Conservation (phyloP, 2,888 invertebrate species). For the Celastrina argiolus region DNA sequence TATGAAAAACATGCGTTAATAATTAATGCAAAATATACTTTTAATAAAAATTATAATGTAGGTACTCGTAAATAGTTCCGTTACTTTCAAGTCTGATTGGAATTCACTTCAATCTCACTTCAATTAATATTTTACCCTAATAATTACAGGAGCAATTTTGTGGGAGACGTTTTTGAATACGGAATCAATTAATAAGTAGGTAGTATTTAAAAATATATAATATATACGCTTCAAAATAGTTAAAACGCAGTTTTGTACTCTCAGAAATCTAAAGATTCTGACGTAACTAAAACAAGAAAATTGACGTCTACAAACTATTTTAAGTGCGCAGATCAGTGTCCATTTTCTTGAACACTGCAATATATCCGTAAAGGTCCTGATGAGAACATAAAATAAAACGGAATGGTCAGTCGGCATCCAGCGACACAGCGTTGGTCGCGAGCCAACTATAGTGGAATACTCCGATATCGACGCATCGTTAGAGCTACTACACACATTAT, state of each 20-base stretch:
- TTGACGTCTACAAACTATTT: neutral
- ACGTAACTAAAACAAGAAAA: neutral
- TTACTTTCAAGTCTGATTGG: neutral
- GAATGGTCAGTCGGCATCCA: conserved; percentile 54
- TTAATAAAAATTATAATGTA: neutral
- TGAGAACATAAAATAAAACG: conserved; percentile 71
- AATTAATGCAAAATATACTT: neutral
- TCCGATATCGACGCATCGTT: conserved; percentile 31
- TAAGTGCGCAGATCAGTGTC: conserved; percentile 7
- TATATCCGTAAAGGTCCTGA: conserved; percentile 60
- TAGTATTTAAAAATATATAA: too few relatives aligned
- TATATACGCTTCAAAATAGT: too few relatives aligned
- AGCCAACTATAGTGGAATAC: conserved; percentile 55
- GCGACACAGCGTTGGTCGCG: conserved; percentile 64
- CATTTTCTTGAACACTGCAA: conserved; percentile 43
- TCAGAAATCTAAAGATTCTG: neutral
- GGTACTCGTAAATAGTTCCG: neutral
- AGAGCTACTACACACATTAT: conserved; percentile 25
- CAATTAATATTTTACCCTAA: too few relatives aligned
- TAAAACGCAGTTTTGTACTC: neutral
- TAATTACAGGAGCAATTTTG: too few relatives aligned
- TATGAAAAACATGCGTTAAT: conserved; percentile 1
- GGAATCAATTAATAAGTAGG: too few relatives aligned
- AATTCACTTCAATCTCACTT: too few relatives aligned
- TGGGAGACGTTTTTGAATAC: too few relatives aligned